Conservation (phyloP, 2,797 vertebrate genomes). For the Pelochelys cantorii region DNA sequence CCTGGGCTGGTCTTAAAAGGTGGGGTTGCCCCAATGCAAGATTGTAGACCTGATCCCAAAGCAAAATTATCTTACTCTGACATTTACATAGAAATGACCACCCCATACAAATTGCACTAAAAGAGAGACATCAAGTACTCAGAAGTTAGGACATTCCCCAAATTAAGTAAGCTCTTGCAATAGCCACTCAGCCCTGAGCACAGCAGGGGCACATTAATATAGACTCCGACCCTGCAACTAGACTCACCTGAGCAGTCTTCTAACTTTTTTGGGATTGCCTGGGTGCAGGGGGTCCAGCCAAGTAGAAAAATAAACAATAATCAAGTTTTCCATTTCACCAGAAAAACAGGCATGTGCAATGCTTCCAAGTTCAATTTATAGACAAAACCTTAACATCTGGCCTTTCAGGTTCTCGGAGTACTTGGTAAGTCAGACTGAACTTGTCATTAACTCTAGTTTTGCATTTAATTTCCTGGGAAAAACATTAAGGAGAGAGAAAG, state of each 20-base stretch:
- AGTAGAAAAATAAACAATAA: not conserved
- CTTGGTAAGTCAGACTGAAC: not conserved
- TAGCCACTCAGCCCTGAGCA: not conserved
- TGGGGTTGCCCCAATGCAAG: not conserved
- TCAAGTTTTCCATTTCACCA: not conserved
- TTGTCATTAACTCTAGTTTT: not conserved
- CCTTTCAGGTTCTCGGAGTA: not conserved
- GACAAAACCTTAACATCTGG: not conserved
- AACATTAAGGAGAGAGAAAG: not conserved
- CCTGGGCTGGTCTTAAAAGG: not conserved
- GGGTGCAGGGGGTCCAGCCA: not conserved
- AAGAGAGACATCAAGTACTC: not conserved
- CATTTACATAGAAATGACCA: not conserved
- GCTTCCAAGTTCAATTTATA: not conserved
- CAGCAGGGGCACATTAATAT: not conserved
- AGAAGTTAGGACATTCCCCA: not conserved
- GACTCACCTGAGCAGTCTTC: not conserved
- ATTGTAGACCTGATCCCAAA: not conserved
- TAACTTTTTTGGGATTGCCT: not conserved
- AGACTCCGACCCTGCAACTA: not conserved
- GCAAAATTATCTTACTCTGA: not conserved
- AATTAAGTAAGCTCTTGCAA: not conserved
- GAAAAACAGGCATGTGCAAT: not conserved
- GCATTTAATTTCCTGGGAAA: not conserved
- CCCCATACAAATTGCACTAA: not conserved